Evolutionary conservation across 37 sponge, comb jelly and placozoan genomes (phyloP).

Genomic region (Beroe ovata): DNA sequence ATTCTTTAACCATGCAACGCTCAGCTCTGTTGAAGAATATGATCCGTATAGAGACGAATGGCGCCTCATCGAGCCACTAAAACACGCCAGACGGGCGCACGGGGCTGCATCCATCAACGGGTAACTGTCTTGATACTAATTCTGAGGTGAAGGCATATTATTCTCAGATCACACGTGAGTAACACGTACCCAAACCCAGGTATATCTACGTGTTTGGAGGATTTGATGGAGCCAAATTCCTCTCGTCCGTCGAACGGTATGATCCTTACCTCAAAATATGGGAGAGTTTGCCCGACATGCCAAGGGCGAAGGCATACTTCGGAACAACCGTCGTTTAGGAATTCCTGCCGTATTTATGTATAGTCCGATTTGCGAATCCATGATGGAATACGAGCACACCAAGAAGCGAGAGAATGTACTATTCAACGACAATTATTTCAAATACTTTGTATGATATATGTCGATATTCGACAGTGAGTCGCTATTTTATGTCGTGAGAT

Average conservation of each 20-base stretch:
- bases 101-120: slow-evolving; percentile 58
- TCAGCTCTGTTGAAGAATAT: slow-evolving; percentile 63
- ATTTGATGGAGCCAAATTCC: slow-evolving; percentile 46
- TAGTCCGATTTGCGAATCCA: too few relatives aligned
- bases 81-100: slow-evolving; percentile 36
- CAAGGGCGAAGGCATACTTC: slow-evolving; percentile 45
- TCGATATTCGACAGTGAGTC: too few relatives aligned
- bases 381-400: too few relatives aligned
- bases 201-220: slow-evolving; percentile 61
- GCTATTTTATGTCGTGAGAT: too few relatives aligned
- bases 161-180: too few relatives aligned
- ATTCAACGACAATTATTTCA: too few relatives aligned
- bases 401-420: too few relatives aligned
- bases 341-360: too few relatives aligned
- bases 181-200: background rate
- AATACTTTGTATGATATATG: too few relatives aligned
- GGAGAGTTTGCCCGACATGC: slow-evolving; percentile 55
- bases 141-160: background rate
- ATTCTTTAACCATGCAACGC: too few relatives aligned
- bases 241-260: slow-evolving; percentile 13
- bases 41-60: slow-evolving; percentile 12
- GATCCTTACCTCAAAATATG: slow-evolving; percentile 47
- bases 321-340: slow-evolving; percentile 28
- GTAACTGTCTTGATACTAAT: background rate
- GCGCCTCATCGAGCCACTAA: background rate